Conservation (phyloP, 2,888 invertebrate species). For the Coecobrya sp. region DNA sequence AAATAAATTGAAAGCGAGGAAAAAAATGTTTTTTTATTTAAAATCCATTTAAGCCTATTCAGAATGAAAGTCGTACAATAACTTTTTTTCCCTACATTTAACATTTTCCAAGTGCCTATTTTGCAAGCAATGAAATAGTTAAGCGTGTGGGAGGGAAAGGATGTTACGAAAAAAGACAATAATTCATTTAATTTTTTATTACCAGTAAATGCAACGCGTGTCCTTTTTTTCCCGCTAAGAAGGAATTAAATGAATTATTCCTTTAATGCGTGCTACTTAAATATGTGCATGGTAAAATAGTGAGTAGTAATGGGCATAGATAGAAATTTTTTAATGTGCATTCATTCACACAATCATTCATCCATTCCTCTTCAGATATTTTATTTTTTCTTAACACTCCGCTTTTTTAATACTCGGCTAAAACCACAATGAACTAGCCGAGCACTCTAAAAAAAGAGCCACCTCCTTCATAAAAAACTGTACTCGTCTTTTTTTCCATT, state of each 20-base stretch:
- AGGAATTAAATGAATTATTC: too few species aligned
- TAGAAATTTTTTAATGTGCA: neutral
- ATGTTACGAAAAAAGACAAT: neutral
- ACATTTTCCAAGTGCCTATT: too few species aligned
- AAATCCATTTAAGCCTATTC: neutral
- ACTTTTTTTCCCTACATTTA: too few species aligned
- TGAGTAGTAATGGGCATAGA: neutral
- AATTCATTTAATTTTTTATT: neutral
- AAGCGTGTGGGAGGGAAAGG: too few species aligned
- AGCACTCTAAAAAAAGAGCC: neutral
- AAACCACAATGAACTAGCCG: constrained; percentile 29
- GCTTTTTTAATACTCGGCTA: neutral
- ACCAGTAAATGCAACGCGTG: neutral
- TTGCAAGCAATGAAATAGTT: too few species aligned
- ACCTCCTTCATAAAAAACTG: neutral
- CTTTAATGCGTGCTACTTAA: too few species aligned
- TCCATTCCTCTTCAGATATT: neutral
- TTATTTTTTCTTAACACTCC: neutral
- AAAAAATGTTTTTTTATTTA: too few species aligned
- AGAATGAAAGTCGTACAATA: neutral
- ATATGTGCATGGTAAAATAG: too few species aligned
- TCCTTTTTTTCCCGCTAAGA: too few species aligned
- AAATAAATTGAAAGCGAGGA: too few species aligned
- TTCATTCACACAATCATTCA: neutral
- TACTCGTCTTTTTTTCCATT: neutral